Evolutionary conservation across 2,113 vertebrate genomes (phyloP), one percentile per base, ranked within the genome.

Genomic region (Osmerus mordax): DNA sequence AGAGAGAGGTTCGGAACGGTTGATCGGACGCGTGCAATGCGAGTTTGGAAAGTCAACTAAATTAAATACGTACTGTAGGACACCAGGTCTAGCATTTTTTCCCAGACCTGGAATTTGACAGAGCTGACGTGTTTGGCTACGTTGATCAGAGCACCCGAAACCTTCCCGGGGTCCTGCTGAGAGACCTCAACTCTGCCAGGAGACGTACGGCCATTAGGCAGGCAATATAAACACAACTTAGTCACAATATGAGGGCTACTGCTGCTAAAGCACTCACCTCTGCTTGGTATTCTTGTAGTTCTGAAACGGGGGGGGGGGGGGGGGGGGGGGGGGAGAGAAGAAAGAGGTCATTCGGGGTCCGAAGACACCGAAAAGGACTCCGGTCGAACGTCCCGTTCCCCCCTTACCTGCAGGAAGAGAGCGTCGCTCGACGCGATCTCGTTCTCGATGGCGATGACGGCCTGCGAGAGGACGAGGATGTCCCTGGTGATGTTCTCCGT

Each of bases 21-120:
- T 19, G 21, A 8, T 54, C 4, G 19, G 3, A 71, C 15, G n/a
- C 14, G 41, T 65, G 47, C 19, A 28, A 70, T 3, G 32, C 55
- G 36, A 6, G n/a, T 32, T 55, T 8, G 23, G 4, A 73, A 12
- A 58, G n/a, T 61, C 53, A 64, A n/a, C 8, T 2, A 16, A 70
- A 19, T 3, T 11, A 52, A 28, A 5, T 23, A 74, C 92, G 89
- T 83, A 93, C 92, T 92, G 84, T 90, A 91, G 66, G 91, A 81
- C 76, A 92, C 85, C 76, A 92, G 71, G 18, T 78, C 76, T 65
- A 81, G 71, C 91, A 93, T 92, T 79, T 92, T 92, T 81, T 89
- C 87, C 92, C 91, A 93, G 55, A 93, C 87, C 3, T 82, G 85
- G 84, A 89, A 92, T 78, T 91, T 92, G 52, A 93, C 87, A 28